Conservation (phyloP, 2,888 invertebrate genomes). For the Phyllotreta striolata region DNA sequence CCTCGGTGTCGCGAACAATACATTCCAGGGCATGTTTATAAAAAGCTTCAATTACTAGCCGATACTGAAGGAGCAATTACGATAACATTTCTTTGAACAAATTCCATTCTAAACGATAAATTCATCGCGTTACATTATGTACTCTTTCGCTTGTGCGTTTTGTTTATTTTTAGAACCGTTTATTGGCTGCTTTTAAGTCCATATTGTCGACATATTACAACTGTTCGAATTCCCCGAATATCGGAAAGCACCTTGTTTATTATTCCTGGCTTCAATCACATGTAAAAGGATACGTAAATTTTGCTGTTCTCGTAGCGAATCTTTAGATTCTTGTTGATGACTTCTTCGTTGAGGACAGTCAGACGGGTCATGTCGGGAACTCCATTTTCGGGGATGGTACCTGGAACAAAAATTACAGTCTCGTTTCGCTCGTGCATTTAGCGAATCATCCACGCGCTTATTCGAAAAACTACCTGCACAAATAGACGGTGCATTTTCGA, state of each 20-base stretch:
- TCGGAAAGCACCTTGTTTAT: not conserved
- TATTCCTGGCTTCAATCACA: not conserved
- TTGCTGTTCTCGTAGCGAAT: slow-evolving; percentile 82
- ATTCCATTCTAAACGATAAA: slow-evolving; percentile 19
- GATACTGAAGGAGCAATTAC: slow-evolving; percentile 7
- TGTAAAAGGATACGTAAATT: slow-evolving; percentile 89
- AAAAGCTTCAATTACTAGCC: slow-evolving; percentile 6
- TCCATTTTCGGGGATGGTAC: slow-evolving; percentile 71
- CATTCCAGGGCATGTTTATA: slow-evolving; percentile 1
- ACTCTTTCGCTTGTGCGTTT: slow-evolving; percentile 18
- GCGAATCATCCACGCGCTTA: not conserved
- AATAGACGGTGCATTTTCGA: slow-evolving; percentile 17
- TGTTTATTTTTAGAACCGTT: slow-evolving; percentile 29
- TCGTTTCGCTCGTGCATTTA: not conserved
- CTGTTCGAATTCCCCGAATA: not conserved
- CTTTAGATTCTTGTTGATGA: slow-evolving; percentile 87
- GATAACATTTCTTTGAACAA: slow-evolving; percentile 21
- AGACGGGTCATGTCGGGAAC: slow-evolving; percentile 92
- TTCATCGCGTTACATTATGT: slow-evolving; percentile 8
- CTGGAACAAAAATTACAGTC: slow-evolving; percentile 42
- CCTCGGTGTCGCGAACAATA: not conserved
- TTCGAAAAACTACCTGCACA: not conserved
- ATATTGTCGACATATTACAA: slow-evolving; percentile 15
- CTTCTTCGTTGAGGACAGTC: slow-evolving; percentile 87
- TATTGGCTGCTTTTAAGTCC: slow-evolving; percentile 21